Evolutionary conservation across 2,797 vertebrate species (phyloP).

Genomic region (Myripristis jacobus): DNA sequence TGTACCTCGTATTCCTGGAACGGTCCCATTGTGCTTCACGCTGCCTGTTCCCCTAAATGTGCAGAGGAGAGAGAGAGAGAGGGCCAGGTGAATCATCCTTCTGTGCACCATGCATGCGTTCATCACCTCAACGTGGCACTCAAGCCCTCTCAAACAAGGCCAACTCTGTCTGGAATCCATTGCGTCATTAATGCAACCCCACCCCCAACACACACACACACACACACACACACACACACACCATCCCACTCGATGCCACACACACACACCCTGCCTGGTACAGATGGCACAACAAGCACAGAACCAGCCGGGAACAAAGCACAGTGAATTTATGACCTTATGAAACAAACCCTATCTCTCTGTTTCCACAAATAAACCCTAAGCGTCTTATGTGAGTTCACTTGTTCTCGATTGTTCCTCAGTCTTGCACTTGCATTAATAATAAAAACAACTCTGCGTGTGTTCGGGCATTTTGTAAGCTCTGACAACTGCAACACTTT

Average conservation of each 20-base stretch:
- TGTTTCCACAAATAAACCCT: neutral
- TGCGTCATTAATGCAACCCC: conserved; percentile 23
- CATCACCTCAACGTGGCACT: conserved; percentile 50
- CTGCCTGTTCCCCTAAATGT: conserved; percentile 51
- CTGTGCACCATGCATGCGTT: conserved; percentile 12
- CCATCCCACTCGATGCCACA: neutral
- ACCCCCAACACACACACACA: neutral
- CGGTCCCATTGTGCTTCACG: conserved; percentile 82
- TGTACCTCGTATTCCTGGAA: conserved; percentile 85
- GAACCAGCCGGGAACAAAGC: conserved; percentile 22
- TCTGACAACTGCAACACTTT: neutral
- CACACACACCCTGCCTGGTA: conserved; percentile 41
- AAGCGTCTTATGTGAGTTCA: neutral
- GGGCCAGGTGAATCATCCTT: conserved; percentile 31
- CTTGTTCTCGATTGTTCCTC: too few relatives aligned
- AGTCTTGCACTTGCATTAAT: too few relatives aligned
- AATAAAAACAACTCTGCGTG: too few relatives aligned
- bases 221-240: conserved; percentile 28
- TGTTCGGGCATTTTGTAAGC: too few relatives aligned
- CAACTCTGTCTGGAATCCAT: conserved; percentile 54
- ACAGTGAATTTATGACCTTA: conserved; percentile 18
- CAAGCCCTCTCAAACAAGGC: conserved; percentile 50
- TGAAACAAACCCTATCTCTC: neutral
- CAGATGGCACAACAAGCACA: conserved; percentile 51
- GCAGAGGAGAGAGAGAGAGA: conserved; percentile 37